Conservation (phyloP, 2,888 invertebrate genomes). For the Merodon equestris region DNA sequence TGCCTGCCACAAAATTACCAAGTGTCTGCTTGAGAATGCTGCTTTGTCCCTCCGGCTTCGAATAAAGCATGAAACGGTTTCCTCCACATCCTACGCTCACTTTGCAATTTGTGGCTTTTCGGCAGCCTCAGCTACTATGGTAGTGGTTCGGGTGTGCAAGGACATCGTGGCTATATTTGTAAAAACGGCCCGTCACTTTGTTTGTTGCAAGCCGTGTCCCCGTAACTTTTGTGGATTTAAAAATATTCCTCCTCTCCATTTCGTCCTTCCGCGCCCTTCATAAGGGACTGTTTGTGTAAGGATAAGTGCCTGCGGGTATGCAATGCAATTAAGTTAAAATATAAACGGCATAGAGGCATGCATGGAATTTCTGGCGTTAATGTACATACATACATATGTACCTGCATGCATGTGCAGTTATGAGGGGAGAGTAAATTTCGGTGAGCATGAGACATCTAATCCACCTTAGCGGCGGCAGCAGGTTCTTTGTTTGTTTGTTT, state of each 20-base stretch:
- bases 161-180: background rate
- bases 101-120: constrained; percentile 57
- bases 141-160: background rate
- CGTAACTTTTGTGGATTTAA: constrained; percentile 34
- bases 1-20: constrained; percentile 59
- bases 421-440: constrained; percentile 21
- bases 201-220: constrained; percentile 23
- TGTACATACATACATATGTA: background rate
- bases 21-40: constrained; percentile 61
- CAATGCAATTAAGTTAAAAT: constrained; percentile 56
- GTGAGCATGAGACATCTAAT: constrained; percentile 49
- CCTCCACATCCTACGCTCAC: constrained; percentile 60
- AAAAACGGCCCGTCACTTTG: constrained; percentile 21
- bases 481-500: constrained; percentile 23
- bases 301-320: constrained; percentile 1
- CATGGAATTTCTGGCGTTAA: constrained; percentile 1
- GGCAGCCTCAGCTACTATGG: background rate
- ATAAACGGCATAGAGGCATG: constrained; percentile 20
- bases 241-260: constrained; percentile 7
- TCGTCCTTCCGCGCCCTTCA: background rate
- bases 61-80: constrained; percentile 61
- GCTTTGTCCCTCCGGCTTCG: constrained; percentile 23
- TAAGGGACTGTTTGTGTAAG: no score
- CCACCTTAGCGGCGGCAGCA: constrained; percentile 36
- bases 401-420: constrained; percentile 8